Percentiles rank a stretch among this genome's conserved stretches.
These are phyloP conservation scores for Podarcis siculus DNA, from an alignment of 2,797 vertebrate species.

Conservation along the genomic window DNA sequence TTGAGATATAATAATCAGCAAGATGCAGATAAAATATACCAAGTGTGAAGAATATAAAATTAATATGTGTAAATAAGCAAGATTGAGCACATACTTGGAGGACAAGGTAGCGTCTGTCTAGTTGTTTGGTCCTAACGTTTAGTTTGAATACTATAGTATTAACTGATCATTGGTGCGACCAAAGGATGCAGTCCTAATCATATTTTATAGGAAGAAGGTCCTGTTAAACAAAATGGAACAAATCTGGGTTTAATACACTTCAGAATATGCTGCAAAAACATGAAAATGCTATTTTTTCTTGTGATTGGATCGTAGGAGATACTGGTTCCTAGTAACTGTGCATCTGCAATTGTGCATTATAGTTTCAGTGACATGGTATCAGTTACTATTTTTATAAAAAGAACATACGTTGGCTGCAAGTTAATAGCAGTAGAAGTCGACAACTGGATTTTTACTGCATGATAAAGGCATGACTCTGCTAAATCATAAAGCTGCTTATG, in stretches of 20 bases:
- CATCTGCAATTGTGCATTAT: background rate
- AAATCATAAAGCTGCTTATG: background rate
- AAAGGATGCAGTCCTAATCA: background rate
- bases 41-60: no score
- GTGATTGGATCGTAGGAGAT: background rate
- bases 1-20: background rate
- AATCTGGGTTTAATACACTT: background rate
- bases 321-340: background rate
- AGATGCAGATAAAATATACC: background rate
- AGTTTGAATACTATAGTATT: background rate
- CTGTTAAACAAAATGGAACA: background rate
- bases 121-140: background rate
- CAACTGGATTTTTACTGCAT: background rate
- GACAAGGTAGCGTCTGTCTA: no score
- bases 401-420: background rate
- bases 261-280: background rate
- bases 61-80: background rate
- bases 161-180: background rate
- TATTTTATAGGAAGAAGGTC: background rate
- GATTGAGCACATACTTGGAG: background rate
- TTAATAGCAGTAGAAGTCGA: background rate
- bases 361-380: background rate
- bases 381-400: background rate
- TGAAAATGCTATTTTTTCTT: background rate
- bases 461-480: background rate